These are phyloP conservation scores for Bambusicola thoracicus DNA, from an alignment of 2,113 vertebrate genomes.

Conservation along the genomic window DNA sequence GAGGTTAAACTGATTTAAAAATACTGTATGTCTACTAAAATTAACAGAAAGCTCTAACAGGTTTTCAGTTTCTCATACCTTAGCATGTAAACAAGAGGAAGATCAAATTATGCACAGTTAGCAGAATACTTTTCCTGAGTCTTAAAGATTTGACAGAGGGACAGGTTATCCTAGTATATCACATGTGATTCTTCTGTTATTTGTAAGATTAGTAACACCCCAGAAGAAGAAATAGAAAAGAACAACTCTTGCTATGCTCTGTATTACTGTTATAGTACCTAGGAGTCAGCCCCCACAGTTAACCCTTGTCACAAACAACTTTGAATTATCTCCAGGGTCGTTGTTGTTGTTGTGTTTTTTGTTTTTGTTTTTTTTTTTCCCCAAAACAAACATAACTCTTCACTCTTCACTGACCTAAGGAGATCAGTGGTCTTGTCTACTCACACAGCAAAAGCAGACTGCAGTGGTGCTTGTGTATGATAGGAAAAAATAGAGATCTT, in stretches of 20 bases:
- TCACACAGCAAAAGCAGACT: neutral
- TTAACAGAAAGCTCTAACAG: neutral
- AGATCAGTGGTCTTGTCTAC: neutral
- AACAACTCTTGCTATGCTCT: neutral
- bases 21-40: neutral
- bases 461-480: neutral
- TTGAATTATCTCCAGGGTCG: neutral
- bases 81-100: neutral
- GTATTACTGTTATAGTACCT: neutral
- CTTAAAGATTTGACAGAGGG: neutral
- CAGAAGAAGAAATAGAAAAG: neutral
- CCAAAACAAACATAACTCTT: neutral
- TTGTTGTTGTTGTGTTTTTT: too few species aligned
- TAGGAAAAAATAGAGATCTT: neutral
- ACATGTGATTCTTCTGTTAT: neutral
- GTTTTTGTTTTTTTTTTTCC: neutral
- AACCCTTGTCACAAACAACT: neutral
- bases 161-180: neutral
- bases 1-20: neutral
- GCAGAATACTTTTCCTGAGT: neutral
- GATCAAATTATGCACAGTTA: neutral
- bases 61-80: neutral
- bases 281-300: neutral
- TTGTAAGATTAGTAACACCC: neutral
- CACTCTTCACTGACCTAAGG: neutral